Evolutionary conservation across 2,888 invertebrate species (phyloP).

Genomic region (Andrena marginata): DNA sequence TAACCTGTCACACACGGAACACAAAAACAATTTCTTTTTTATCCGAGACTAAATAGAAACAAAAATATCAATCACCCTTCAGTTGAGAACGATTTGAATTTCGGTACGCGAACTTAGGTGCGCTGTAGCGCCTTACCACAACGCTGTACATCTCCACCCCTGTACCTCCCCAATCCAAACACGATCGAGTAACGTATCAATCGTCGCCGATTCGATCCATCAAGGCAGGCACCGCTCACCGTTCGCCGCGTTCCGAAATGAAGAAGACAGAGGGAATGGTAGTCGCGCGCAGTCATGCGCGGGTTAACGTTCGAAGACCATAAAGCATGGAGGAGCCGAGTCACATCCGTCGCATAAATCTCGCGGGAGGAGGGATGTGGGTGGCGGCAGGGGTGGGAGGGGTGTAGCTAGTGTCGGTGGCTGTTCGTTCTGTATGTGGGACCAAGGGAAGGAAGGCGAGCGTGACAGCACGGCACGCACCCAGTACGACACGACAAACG

Average conservation of each 20-base stretch:
- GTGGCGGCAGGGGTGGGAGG: no score
- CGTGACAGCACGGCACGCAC: constrained; percentile 68
- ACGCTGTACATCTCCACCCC: no score
- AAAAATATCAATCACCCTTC: no score
- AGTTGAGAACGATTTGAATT: no score
- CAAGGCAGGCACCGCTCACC: neutral
- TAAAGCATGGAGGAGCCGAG: constrained; percentile 80
- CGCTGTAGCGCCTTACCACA: no score
- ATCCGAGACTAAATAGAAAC: no score
- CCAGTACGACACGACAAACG: constrained; percentile 70
- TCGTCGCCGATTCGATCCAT: neutral
- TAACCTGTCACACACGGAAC: no score
- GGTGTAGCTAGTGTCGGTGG: constrained; percentile 43
- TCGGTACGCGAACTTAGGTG: no score
- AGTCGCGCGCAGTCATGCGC: constrained; percentile 47
- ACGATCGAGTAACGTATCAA: neutral
- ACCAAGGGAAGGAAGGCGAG: constrained; percentile 54
- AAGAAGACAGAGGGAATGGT: constrained; percentile 65
- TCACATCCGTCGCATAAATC: constrained; percentile 84
- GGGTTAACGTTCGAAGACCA: constrained; percentile 78
- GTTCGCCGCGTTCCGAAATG: constrained; percentile 29
- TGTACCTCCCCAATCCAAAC: no score
- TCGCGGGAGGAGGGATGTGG: constrained; percentile 71
- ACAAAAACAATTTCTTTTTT: no score
- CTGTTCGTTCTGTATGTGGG: constrained; percentile 60